Evolutionary conservation across 2,113 vertebrate species (phyloP).

Genomic region (Antigone vipio): DNA sequence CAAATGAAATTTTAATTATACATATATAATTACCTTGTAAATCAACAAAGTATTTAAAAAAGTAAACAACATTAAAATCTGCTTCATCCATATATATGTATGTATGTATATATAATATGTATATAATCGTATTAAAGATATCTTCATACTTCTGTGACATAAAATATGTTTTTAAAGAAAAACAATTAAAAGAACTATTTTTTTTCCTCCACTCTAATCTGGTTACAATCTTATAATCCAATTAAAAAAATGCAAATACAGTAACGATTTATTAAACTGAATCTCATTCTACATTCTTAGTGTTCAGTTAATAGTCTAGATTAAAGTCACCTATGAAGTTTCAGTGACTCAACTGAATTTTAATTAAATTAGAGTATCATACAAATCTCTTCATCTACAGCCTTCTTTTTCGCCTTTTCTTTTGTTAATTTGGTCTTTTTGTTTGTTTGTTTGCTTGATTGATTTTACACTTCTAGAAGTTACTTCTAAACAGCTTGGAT

Average conservation of each 20-base stretch:
- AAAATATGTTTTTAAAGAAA: slow-evolving; percentile 84
- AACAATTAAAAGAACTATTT: slow-evolving; percentile 80
- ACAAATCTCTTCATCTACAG: slow-evolving; percentile 75
- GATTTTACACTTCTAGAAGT: slow-evolving; percentile 62
- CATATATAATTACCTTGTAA: slow-evolving; percentile 83
- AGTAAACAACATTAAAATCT: slow-evolving; percentile 89
- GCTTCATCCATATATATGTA: slow-evolving; percentile 84
- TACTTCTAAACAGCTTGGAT: slow-evolving; percentile 65
- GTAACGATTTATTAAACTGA: slow-evolving; percentile 79
- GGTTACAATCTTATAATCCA: slow-evolving; percentile 81
- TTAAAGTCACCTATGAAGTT: slow-evolving; percentile 79
- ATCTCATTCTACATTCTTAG: slow-evolving; percentile 78
- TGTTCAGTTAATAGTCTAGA: slow-evolving; percentile 77
- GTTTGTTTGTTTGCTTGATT: slow-evolving; percentile 32
- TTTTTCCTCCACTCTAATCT: slow-evolving; percentile 79
- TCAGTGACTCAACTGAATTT: slow-evolving; percentile 76
- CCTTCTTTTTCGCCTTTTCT: slow-evolving; percentile 44
- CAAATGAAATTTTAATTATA: slow-evolving; percentile 81
- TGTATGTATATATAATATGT: slow-evolving; percentile 84
- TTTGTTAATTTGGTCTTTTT: slow-evolving; percentile 52
- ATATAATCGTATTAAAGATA: slow-evolving; percentile 84
- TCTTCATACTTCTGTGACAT: slow-evolving; percentile 83
- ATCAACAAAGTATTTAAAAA: slow-evolving; percentile 85
- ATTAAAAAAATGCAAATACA: slow-evolving; percentile 79
- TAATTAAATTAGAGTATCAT: slow-evolving; percentile 80